Evolutionary conservation across 2,113 vertebrate species (phyloP).

Genomic region (Sphyrna mokarran): DNA sequence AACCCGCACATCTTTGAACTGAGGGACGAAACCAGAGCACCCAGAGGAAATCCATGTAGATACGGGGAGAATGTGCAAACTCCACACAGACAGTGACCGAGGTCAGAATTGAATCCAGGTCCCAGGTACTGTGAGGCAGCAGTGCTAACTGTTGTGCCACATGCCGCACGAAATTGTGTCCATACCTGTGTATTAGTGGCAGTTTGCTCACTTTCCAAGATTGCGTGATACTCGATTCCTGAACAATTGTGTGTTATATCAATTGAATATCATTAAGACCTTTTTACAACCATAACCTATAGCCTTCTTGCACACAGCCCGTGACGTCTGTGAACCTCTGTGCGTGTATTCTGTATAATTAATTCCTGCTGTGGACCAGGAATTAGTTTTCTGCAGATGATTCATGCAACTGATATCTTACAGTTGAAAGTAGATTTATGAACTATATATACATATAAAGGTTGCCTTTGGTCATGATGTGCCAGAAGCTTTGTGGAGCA

Average conservation of each 20-base stretch:
- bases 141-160: too few species aligned
- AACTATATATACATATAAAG: not conserved
- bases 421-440: conserved; percentile 8
- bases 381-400: not conserved
- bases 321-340: not conserved
- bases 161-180: too few species aligned
- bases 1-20: too few species aligned
- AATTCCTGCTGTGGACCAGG: not conserved
- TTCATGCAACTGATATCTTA: not conserved
- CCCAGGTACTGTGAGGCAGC: too few species aligned
- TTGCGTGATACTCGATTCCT: not conserved
- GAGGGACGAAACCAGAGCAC: too few species aligned
- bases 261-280: conserved; percentile 40
- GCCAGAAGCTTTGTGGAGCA: conserved; percentile 7
- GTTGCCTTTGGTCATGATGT: not conserved
- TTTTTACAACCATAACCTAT: conserved; percentile 36
- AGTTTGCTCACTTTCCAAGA: not conserved
- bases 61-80: too few species aligned
- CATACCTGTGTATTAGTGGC: not conserved
- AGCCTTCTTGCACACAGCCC: not conserved
- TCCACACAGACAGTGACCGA: too few species aligned
- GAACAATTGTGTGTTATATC: conserved; percentile 38
- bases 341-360: conserved; percentile 3
- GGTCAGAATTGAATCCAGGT: too few species aligned
- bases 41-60: too few species aligned